These are phyloP conservation scores for Zoanthus sociatus DNA, from an alignment of 92 coral and sea anemone species.

Conservation along the genomic window DNA sequence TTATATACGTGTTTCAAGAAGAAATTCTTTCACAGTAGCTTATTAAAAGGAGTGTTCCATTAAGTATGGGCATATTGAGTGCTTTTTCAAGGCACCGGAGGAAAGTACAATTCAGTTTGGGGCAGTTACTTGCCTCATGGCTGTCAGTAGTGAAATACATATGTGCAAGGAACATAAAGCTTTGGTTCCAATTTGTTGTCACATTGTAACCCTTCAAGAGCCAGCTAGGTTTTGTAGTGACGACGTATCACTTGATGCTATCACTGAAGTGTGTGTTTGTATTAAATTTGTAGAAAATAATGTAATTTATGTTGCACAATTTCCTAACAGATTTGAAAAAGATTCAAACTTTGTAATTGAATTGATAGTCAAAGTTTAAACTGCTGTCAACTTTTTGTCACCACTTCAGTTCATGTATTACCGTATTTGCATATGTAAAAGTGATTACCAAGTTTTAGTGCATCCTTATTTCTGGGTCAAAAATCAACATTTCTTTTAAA, in stretches of 20 bases:
- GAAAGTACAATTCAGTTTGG: constrained; percentile 26
- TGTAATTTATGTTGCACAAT: constrained; percentile 56
- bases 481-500: too few species aligned
- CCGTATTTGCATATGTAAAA: too few species aligned
- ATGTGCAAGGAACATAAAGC: constrained; percentile 52
- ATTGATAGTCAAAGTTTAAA: too few species aligned
- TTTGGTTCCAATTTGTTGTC: constrained; percentile 32
- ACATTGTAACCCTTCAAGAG: constrained; percentile 40
- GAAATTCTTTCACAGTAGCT: constrained; percentile 51
- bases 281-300: constrained; percentile 54
- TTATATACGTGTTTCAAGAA: constrained; percentile 46
- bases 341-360: constrained; percentile 20
- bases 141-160: not conserved
- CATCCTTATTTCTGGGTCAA: too few species aligned
- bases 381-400: too few species aligned
- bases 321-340: constrained; percentile 51
- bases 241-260: constrained; percentile 16
- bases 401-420: too few species aligned
- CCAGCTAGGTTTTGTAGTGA: constrained; percentile 43
- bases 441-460: too few species aligned
- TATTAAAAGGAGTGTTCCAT: constrained; percentile 21
- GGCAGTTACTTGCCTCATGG: constrained; percentile 41
- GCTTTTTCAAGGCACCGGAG: constrained; percentile 45
- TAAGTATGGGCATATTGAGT: constrained; percentile 48
- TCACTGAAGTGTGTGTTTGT: constrained; percentile 52